These are phyloP conservation scores for Ephialtes manifestator DNA, from an alignment of 2,888 invertebrate genomes.

Conservation along the genomic window DNA sequence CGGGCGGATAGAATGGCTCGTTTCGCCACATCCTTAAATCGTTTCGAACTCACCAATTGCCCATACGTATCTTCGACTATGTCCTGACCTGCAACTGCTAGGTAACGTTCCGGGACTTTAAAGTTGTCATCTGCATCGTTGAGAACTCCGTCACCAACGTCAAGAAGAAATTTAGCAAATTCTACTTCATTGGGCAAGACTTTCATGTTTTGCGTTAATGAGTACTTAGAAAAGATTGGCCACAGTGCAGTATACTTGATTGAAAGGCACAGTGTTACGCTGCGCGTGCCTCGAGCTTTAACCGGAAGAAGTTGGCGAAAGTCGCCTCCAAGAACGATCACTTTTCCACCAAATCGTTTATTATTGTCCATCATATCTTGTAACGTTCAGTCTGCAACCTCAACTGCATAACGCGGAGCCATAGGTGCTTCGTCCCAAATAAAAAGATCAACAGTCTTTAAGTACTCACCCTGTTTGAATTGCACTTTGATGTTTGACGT, in stretches of 20 bases:
- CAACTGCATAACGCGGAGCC: too few species aligned
- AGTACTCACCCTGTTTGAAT: slow-evolving; percentile 40
- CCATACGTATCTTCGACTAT: too few species aligned
- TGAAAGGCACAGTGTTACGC: slow-evolving; percentile 68
- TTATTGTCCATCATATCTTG: slow-evolving; percentile 72
- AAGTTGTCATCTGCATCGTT: too few species aligned
- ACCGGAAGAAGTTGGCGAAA: slow-evolving; percentile 59
- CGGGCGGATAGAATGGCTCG: too few species aligned
- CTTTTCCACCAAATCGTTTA: slow-evolving; percentile 73
- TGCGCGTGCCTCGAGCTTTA: slow-evolving; percentile 30
- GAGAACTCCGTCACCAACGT: slow-evolving; percentile 64
- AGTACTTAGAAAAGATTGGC: slow-evolving; percentile 64
- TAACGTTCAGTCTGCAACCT: slow-evolving; percentile 72
- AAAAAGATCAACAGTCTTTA: slow-evolving; percentile 58
- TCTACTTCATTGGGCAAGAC: slow-evolving; percentile 65
- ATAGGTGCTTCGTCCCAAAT: too few species aligned
- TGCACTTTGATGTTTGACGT: slow-evolving; percentile 64
- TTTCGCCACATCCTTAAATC: too few species aligned
- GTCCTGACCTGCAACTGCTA: too few species aligned
- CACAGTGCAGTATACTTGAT: too few species aligned
- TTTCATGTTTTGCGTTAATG: slow-evolving; percentile 72
- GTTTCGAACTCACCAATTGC: too few species aligned
- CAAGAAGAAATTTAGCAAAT: slow-evolving; percentile 69
- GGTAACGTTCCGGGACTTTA: too few species aligned
- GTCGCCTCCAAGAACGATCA: slow-evolving; percentile 68